Conservation (phyloP, 1,140 invertebrate species). For the Branchinecta lynchi region DNA sequence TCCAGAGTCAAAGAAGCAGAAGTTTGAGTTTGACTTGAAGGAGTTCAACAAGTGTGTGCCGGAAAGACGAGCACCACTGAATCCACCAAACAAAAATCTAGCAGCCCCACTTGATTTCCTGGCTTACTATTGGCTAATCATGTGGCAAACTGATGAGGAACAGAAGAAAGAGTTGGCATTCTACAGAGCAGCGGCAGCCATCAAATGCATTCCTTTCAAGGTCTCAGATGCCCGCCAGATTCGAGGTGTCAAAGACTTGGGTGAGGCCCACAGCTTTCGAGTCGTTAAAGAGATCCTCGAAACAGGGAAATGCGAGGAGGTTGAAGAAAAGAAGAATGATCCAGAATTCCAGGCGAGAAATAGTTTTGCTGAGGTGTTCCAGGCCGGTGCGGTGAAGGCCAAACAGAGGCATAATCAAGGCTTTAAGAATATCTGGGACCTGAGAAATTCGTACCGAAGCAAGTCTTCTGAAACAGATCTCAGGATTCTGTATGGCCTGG, state of each 20-base stretch:
- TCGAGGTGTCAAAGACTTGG: neutral
- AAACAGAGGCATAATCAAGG: neutral
- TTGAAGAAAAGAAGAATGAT: neutral
- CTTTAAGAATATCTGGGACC: neutral
- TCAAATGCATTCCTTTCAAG: conserved; percentile 21
- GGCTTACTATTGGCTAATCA: conserved; percentile 19
- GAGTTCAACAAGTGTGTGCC: neutral
- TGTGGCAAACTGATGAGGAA: conserved; percentile 15
- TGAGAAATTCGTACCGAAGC: neutral
- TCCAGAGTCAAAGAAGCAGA: neutral
- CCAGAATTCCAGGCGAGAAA: neutral
- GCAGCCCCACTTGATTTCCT: conserved; percentile 21
- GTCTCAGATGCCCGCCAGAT: conserved; percentile 8
- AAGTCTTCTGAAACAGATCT: neutral
- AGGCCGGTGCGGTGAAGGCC: neutral
- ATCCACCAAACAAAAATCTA: conserved; percentile 20
- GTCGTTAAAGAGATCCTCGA: neutral
- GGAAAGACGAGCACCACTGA: neutral
- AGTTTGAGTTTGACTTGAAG: neutral
- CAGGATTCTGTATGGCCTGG: neutral
- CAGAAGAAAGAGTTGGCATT: conserved; percentile 21
- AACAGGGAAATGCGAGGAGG: neutral
- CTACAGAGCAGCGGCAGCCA: conserved; percentile 18
- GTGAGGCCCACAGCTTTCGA: neutral
- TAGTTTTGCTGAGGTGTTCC: neutral